Evolutionary conservation across 1,140 invertebrate genomes (phyloP).

Genomic region (Archivesica marissinica): DNA sequence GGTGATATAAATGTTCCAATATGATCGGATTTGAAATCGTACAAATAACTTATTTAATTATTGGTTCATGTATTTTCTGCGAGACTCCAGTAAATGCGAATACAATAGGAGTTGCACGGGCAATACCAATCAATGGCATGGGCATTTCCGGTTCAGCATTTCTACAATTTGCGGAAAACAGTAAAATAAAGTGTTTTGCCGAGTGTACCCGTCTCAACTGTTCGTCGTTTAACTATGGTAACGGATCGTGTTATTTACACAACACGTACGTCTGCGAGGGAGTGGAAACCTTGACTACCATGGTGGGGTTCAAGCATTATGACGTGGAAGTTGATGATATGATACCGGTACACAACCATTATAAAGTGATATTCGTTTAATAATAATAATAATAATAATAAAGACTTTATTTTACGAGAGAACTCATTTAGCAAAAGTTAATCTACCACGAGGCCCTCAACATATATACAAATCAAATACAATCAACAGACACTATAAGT

Average conservation of each 20-base stretch:
- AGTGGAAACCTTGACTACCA: background rate
- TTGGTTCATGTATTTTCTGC: too few species aligned
- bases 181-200: background rate
- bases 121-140: background rate
- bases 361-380: too few species aligned
- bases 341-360: constrained; percentile 20
- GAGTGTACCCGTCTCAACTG: constrained; percentile 1
- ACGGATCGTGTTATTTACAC: constrained; percentile 1
- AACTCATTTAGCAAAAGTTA: too few species aligned
- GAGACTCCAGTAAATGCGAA: too few species aligned
- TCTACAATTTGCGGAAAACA: background rate
- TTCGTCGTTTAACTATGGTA: constrained; percentile 39
- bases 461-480: too few species aligned
- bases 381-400: background rate
- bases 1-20: too few species aligned
- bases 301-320: constrained; percentile 31
- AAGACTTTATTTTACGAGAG: background rate
- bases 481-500: too few species aligned
- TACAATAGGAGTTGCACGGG: constrained; percentile 25
- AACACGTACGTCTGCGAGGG: constrained; percentile 32
- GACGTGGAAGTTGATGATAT: constrained; percentile 44
- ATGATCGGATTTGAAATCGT: too few species aligned
- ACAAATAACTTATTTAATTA: too few species aligned
- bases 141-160: background rate
- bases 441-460: too few species aligned